Evolutionary conservation across 2,888 invertebrate genomes (phyloP).

Genomic region (Lottia gigantea): DNA sequence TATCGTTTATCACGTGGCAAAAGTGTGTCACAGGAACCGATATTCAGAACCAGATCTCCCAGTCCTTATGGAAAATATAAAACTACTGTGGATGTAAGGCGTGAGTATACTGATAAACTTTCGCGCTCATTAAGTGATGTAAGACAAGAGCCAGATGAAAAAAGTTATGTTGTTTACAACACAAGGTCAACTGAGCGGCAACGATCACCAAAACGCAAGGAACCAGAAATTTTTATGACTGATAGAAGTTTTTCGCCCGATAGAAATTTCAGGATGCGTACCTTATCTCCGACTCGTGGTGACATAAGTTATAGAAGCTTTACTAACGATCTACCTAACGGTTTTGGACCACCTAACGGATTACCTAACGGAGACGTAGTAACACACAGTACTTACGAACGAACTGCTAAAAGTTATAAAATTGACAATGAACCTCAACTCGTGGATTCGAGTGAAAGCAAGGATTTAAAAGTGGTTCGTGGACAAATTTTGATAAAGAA

Average conservation of each 20-base stretch:
- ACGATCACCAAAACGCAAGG: not conserved
- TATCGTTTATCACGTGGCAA: not conserved
- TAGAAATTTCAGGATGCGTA: not conserved
- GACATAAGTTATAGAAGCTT: not conserved
- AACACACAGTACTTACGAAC: constrained; percentile 19
- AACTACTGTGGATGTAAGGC: constrained; percentile 8
- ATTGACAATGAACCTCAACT: constrained; percentile 16
- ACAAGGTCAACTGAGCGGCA: not conserved
- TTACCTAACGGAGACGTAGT: constrained; percentile 23
- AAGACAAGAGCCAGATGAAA: not conserved
- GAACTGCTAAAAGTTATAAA: constrained; percentile 12
- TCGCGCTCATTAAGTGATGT: not conserved
- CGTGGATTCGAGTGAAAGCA: constrained; percentile 28
- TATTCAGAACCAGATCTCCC: not conserved
- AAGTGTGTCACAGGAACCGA: not conserved
- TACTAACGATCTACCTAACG: not conserved
- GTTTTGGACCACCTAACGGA: constrained; percentile 15
- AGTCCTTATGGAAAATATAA: constrained; percentile 5
- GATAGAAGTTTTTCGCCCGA: not conserved
- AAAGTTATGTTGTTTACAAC: constrained; percentile 20
- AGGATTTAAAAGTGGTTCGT: constrained; percentile 50
- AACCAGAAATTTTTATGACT: not conserved
- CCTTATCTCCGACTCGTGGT: not conserved
- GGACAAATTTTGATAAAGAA: constrained; percentile 60
- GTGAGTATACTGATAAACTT: not conserved